These are phyloP conservation scores for Himalopsyche kuldschensis DNA, from an alignment of 2,888 invertebrate species.

Conservation along the genomic window DNA sequence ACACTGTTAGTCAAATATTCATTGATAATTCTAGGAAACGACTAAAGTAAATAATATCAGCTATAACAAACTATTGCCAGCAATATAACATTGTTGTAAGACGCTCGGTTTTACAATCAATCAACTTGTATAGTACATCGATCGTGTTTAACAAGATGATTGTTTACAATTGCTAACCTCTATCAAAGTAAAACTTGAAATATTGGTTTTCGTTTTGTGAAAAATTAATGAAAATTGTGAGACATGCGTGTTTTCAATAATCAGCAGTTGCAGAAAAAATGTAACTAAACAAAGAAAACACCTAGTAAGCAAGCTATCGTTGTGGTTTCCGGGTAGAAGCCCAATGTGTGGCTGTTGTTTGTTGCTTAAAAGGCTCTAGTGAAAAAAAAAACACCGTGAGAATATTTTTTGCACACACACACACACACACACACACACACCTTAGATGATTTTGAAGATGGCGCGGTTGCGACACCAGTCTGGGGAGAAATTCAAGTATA, in stretches of 20 bases:
- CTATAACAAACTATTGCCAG: too few relatives aligned
- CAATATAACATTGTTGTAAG: neutral
- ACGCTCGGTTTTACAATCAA: neutral
- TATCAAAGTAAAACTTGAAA: neutral
- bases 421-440: constrained; percentile 17
- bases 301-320: neutral
- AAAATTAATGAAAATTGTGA: neutral
- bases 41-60: too few relatives aligned
- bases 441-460: constrained; percentile 9
- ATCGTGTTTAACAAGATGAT: neutral
- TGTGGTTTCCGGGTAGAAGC: too few relatives aligned
- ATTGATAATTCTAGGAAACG: too few relatives aligned
- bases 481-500: constrained; percentile 5
- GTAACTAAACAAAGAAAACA: neutral
- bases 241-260: neutral
- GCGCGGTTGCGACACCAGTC: constrained; percentile 1
- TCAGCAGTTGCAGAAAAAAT: neutral
- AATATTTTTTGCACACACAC: neutral
- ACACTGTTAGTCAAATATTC: too few relatives aligned
- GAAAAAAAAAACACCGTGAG: neutral
- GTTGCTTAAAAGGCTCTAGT: neutral
- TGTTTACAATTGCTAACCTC: neutral
- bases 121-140: neutral
- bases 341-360: too few relatives aligned
- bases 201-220: neutral